These are phyloP conservation scores for Geothlypis trichas DNA, from an alignment of 2,113 vertebrate genomes.

Conservation along the genomic window DNA sequence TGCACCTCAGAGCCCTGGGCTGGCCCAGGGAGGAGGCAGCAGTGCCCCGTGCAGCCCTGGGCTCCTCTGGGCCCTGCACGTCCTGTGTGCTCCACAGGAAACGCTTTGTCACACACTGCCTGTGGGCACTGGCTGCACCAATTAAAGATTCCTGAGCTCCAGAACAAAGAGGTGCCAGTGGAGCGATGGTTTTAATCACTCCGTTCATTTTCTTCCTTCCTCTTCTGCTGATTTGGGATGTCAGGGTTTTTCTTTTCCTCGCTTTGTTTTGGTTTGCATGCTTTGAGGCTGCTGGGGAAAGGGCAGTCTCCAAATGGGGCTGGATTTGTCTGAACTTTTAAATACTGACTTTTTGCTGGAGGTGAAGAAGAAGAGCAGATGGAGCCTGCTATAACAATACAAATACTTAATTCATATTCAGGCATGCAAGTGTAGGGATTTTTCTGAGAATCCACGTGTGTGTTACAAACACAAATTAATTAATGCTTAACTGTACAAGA, in stretches of 20 bases:
- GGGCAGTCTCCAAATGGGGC: neutral
- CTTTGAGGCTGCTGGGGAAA: neutral
- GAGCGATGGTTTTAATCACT: slow-evolving; percentile 37
- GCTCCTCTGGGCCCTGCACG: slow-evolving; percentile 30
- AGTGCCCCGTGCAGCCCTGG: neutral
- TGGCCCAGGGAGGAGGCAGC: neutral
- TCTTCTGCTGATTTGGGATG: slow-evolving; percentile 27
- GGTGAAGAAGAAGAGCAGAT: neutral
- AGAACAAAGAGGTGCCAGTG: slow-evolving; percentile 62
- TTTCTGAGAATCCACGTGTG: neutral
- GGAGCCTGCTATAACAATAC: neutral
- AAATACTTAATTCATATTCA: neutral
- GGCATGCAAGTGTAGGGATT: neutral
- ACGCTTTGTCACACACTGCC: slow-evolving; percentile 58
- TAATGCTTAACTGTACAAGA: neutral
- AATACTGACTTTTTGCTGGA: neutral
- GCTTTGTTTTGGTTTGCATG: neutral
- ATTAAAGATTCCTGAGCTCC: slow-evolving; percentile 44
- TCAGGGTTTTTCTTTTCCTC: neutral
- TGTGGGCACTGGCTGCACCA: slow-evolving; percentile 50
- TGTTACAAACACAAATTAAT: neutral
- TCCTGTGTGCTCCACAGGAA: slow-evolving; percentile 33
- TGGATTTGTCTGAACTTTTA: neutral
- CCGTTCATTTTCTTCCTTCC: slow-evolving; percentile 54
- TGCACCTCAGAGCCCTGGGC: neutral